A percentile compares a stretch with the other conserved stretches of the same genome.
Conservation (phyloP, 2,113 vertebrate species). For the Plotosus lineatus region DNA sequence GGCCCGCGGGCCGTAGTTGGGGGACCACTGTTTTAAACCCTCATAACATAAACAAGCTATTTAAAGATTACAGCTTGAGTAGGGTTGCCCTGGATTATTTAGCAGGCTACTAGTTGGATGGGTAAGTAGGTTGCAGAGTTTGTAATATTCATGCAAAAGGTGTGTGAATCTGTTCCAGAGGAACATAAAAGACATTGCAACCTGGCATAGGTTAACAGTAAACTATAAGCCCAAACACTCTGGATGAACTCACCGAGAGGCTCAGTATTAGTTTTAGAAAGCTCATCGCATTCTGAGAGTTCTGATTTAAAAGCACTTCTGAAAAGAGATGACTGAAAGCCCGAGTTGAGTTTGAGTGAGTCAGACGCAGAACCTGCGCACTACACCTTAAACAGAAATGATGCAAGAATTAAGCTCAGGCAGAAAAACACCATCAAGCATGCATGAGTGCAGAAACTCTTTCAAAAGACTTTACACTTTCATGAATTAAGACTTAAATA, state of each 20-base stretch:
- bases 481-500: not conserved
- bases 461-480: conserved; percentile 35
- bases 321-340: conserved; percentile 2
- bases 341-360: conserved; percentile 10
- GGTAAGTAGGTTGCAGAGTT: conserved; percentile 32
- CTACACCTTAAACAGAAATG: conserved; percentile 29
- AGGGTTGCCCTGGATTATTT: conserved; percentile 15
- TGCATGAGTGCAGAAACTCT: conserved; percentile 12
- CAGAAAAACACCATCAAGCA: conserved; percentile 41
- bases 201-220: not conserved
- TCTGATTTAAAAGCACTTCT: conserved; percentile 4
- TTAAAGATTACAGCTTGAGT: not conserved
- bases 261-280: not conserved
- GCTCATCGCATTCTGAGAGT: not conserved
- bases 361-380: conserved; percentile 36
- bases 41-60: not conserved
- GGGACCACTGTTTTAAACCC: too few relatives aligned
- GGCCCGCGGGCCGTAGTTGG: too few relatives aligned
- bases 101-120: conserved; percentile 19
- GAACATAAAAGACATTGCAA: conserved; percentile 22
- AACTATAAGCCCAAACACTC: not conserved
- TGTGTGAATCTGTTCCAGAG: conserved; percentile 5
- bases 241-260: not conserved
- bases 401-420: conserved; percentile 37
- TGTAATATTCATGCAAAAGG: conserved; percentile 15